Evolutionary conservation across 2,113 vertebrate genomes (phyloP).

Genomic region (Tragelaphus imberbis): DNA sequence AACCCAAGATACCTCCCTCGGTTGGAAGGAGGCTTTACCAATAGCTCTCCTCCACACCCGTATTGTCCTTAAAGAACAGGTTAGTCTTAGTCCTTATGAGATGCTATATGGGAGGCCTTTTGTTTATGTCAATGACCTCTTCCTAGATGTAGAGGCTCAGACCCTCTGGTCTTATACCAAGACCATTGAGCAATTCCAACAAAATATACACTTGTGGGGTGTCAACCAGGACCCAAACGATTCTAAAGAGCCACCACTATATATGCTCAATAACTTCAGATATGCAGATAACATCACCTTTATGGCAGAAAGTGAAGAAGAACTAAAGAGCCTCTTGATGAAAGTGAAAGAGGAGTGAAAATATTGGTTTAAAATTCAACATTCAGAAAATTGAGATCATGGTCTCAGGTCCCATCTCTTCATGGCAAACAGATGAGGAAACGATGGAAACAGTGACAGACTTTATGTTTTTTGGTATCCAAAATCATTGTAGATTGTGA

Average conservation of each 20-base stretch:
- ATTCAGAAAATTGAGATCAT: not conserved
- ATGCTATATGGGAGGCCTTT: not conserved
- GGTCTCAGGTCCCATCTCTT: not conserved
- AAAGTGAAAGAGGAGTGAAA: not conserved
- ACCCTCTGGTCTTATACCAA: not conserved
- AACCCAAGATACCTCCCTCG: not conserved
- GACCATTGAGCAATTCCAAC: not conserved
- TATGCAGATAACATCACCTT: not conserved
- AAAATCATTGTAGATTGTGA: not conserved
- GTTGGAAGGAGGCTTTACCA: not conserved
- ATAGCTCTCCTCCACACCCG: not conserved
- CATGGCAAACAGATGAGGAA: not conserved
- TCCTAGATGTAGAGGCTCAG: not conserved
- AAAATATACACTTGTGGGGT: not conserved
- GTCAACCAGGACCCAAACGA: not conserved
- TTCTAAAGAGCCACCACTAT: not conserved
- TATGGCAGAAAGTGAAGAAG: not conserved
- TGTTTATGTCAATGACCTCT: not conserved
- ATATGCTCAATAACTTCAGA: not conserved
- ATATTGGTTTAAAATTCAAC: not conserved
- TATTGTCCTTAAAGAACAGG: not conserved
- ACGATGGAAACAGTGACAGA: not conserved
- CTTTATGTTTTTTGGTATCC: not conserved
- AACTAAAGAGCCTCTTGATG: not conserved
- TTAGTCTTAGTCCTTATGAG: not conserved